A percentile compares a stretch with the other conserved stretches of the same genome.
Evolutionary conservation across 2,888 invertebrate genomes (phyloP).

Genomic region (Leptogaster cylindrica): DNA sequence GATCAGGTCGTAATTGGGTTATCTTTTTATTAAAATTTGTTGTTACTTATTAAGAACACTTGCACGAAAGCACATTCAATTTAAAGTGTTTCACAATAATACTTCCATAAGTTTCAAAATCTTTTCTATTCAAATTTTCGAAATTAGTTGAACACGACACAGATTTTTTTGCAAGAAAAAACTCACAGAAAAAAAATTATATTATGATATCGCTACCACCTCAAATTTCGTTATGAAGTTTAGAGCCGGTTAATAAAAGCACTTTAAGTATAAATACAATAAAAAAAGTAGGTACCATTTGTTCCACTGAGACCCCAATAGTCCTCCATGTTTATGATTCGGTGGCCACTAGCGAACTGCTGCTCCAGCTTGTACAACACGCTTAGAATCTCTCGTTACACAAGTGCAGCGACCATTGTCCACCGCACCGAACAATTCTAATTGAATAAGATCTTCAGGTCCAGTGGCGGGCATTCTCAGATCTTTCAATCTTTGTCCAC

Average conservation of each 20-base stretch:
- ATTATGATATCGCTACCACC: too few relatives aligned
- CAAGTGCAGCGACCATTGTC: constrained; percentile 41
- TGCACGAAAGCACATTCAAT: constrained; percentile 35
- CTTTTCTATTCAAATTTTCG: background rate
- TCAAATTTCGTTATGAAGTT: too few relatives aligned
- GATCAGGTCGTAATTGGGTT: constrained; percentile 32
- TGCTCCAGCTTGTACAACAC: constrained; percentile 41
- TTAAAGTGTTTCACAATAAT: constrained; percentile 32
- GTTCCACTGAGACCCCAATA: constrained; percentile 62
- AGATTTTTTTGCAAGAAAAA: constrained; percentile 1
- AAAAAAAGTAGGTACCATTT: constrained; percentile 55
- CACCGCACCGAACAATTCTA: constrained; percentile 25
- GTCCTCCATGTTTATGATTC: constrained; percentile 56
- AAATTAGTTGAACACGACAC: background rate
- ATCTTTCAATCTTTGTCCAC: constrained; percentile 22
- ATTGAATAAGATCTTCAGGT: constrained; percentile 28
- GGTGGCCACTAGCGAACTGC: constrained; percentile 50
- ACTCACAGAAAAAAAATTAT: too few relatives aligned
- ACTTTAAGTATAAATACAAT: too few relatives aligned
- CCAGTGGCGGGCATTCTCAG: constrained; percentile 42
- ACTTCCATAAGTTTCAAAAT: constrained; percentile 7
- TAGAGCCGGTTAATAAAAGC: too few relatives aligned
- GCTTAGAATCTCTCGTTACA: constrained; percentile 45
- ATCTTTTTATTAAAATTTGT: constrained; percentile 41
- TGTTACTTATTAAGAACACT: constrained; percentile 38